Evolutionary conservation across 2,113 vertebrate genomes (phyloP).

Genomic region (Labeo rohita): DNA sequence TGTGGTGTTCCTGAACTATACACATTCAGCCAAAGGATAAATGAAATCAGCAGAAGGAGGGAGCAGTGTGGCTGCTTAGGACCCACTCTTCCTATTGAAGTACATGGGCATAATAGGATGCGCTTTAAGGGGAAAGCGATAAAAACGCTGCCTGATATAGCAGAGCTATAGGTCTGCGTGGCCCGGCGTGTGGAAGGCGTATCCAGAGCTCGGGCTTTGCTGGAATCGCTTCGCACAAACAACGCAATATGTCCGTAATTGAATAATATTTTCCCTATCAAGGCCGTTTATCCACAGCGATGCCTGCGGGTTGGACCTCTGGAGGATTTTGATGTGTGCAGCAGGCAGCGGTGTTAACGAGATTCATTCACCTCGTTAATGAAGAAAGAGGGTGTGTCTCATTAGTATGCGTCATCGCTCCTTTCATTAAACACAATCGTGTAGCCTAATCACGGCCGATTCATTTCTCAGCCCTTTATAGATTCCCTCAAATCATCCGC

Average conservation of each 20-base stretch:
- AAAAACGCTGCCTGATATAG: constrained; percentile 63
- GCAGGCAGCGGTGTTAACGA: constrained; percentile 41
- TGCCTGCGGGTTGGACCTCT: background rate
- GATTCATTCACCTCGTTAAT: constrained; percentile 41
- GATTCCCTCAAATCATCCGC: constrained; percentile 72
- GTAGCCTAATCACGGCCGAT: constrained; percentile 77
- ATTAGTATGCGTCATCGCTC: constrained; percentile 66
- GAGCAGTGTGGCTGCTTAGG: constrained; percentile 61
- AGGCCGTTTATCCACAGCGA: background rate
- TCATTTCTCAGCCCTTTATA: constrained; percentile 69
- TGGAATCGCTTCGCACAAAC: constrained; percentile 28
- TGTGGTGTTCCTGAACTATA: constrained; percentile 67
- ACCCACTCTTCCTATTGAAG: constrained; percentile 67
- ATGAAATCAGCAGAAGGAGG: constrained; percentile 70
- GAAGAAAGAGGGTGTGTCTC: constrained; percentile 65
- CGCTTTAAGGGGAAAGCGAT: constrained; percentile 63
- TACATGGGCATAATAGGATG: constrained; percentile 65
- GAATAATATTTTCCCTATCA: constrained; percentile 8
- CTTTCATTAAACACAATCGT: constrained; percentile 77
- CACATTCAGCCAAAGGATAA: constrained; percentile 65
- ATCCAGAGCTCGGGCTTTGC: background rate
- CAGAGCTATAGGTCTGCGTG: constrained; percentile 57
- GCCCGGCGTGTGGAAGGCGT: background rate
- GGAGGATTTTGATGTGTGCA: background rate
- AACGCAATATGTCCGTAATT: constrained; percentile 31